Percentiles rank a stretch among this genome's conserved stretches.
Conservation (phyloP, 1,140 invertebrate species). For the Papilio helenus region DNA sequence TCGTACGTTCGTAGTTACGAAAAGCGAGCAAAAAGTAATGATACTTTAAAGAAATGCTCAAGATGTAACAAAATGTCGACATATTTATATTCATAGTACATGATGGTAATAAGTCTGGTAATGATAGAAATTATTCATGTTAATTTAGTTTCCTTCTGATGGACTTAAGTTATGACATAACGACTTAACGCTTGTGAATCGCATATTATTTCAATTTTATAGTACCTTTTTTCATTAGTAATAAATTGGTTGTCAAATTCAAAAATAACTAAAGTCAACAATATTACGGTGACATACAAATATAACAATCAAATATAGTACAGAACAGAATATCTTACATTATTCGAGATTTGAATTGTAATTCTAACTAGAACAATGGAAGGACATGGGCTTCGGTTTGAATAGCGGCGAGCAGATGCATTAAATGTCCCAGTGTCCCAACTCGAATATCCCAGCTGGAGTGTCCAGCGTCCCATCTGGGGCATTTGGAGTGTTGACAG, state of each 20-base stretch:
- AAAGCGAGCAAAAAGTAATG: constrained; percentile 15
- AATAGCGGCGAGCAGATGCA: constrained; percentile 29
- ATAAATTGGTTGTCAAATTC: neutral
- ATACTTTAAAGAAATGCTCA: constrained; percentile 27
- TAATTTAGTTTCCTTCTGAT: constrained; percentile 2
- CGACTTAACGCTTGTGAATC: neutral
- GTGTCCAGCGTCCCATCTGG: neutral
- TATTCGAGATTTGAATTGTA: constrained; percentile 2
- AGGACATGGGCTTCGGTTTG: neutral
- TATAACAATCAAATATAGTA: neutral
- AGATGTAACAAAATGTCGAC: constrained; percentile 7
- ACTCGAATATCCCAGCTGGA: neutral
- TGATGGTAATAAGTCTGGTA: neutral
- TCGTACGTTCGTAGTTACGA: constrained; percentile 17
- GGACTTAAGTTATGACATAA: neutral
- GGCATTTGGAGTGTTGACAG: constrained; percentile 13
- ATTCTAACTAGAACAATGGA: constrained; percentile 18
- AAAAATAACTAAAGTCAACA: neutral
- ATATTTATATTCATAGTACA: neutral
- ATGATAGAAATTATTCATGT: neutral
- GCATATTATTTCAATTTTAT: neutral
- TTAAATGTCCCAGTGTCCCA: constrained; percentile 18
- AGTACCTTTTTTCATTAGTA: neutral
- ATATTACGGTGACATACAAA: neutral
- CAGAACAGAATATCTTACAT: neutral